Evolutionary conservation across 1,140 invertebrate genomes (phyloP).

Genomic region (Sarcophaga bullata): DNA sequence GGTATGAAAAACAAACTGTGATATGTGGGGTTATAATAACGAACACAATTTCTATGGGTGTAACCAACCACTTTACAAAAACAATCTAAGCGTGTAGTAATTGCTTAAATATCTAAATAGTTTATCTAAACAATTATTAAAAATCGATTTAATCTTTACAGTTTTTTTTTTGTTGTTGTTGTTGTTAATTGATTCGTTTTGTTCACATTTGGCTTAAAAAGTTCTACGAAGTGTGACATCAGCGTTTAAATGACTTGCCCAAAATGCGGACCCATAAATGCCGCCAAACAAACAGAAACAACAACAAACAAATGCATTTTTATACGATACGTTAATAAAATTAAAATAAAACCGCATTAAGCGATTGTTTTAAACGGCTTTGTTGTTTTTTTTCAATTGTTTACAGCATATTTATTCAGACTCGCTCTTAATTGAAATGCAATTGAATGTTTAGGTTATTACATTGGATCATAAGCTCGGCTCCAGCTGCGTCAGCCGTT

Average conservation of each 20-base stretch:
- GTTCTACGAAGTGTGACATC: slow-evolving; percentile 8
- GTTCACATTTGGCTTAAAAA: slow-evolving; percentile 7
- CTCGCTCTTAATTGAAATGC: not conserved
- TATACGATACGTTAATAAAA: not conserved
- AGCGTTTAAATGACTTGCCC: not conserved
- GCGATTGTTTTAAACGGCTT: not conserved
- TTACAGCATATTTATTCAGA: not conserved
- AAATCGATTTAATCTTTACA: not conserved
- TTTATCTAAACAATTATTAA: slow-evolving; percentile 22
- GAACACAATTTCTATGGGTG: too few species aligned
- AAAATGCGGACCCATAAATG: not conserved
- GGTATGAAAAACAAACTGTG: too few species aligned
- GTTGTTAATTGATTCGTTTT: slow-evolving; percentile 9
- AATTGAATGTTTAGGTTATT: not conserved
- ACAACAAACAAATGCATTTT: not conserved
- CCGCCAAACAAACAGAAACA: not conserved
- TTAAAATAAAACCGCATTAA: not conserved
- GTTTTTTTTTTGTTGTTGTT: slow-evolving; percentile 1
- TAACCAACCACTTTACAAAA: too few species aligned
- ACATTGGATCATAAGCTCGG: too few species aligned
- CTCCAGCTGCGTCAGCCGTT: too few species aligned
- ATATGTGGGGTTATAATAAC: too few species aligned
- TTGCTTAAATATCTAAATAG: slow-evolving; percentile 7
- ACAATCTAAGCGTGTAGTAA: not conserved
- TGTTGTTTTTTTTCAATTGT: not conserved